Evolutionary conservation across 1,140 invertebrate species (phyloP), one percentile per base, ranked within the genome.

Genomic region (Eulimnadia texana): DNA sequence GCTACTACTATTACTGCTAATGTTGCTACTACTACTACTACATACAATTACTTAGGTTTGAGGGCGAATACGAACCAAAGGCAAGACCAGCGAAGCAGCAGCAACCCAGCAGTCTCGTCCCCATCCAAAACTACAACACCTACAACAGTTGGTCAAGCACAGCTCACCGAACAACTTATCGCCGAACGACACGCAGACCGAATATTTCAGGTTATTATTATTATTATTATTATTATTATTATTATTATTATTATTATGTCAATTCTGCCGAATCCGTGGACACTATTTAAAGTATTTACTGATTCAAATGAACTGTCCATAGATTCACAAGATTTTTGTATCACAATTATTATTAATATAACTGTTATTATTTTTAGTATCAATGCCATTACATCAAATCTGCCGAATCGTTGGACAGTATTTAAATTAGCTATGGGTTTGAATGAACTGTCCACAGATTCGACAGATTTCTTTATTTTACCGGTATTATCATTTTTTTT

Each of bases 141-240:
- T 33, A 27, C 27, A 58, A 33, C 55, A 9, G 28, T 42, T 10
- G 11, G 20, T 10, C 19, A 27, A 11, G 10, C 55, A 20, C 42
- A 25, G 19, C 9, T 58, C 23, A 58, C 55, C 28, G 49, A 61
- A 3, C 50, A 61, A 42, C 51, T 61, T 50, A 3, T 61, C 16
- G 53, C 60, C 29, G 60, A 61, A 54, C 60, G 29, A 2, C 60
- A 61, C 28, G 63, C 63, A 3, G 63, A 64, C 50, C 50, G 61
- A 28, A 64, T 64, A 13, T 64, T 64, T 55, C 60, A 60, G 49
- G 63, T 64, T 42, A 57, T 10, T 27, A 54, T 54, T 10, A 16
- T 53, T 9, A 23, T 10, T 10, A 25, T 50, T 50, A 1, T 23
- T 6, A 50, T 13, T 60, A 24, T 1, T 20, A n/a, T 58, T 33